A percentile compares a stretch with the other conserved stretches of the same genome.
These are phyloP conservation scores for Hydropsyche tenuis DNA, from an alignment of 1,140 invertebrate species.

Conservation along the genomic window DNA sequence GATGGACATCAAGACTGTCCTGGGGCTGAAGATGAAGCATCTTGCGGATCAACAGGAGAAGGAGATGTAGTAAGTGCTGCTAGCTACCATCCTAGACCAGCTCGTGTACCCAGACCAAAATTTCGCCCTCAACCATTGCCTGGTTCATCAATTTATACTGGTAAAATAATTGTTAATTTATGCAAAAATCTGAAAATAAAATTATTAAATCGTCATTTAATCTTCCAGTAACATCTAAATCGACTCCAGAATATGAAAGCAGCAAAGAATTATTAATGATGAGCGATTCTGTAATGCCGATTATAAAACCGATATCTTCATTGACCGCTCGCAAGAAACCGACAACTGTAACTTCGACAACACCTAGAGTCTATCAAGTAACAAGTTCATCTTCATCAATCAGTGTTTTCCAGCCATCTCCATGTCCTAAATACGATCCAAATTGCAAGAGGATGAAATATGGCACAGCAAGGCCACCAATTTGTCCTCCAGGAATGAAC, in stretches of 20 bases:
- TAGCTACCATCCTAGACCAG: conserved; percentile 47
- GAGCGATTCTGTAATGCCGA: conserved; percentile 55
- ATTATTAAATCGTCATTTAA: conserved; percentile 24
- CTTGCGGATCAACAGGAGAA: conserved; percentile 56
- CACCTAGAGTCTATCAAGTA: conserved; percentile 52
- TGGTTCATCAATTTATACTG: conserved; percentile 23
- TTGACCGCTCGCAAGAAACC: conserved; percentile 45
- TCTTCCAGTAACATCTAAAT: conserved; percentile 43
- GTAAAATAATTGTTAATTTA: conserved; percentile 8
- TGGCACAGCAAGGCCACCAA: background rate
- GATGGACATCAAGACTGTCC: conserved; percentile 83
- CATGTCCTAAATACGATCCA: conserved; percentile 34
- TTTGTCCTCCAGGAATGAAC: conserved; percentile 2
- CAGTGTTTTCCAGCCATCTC: conserved; percentile 8
- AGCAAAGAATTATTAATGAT: conserved; percentile 62
- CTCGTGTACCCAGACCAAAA: conserved; percentile 36
- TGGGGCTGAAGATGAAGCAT: conserved; percentile 78
- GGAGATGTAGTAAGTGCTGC: conserved; percentile 52
- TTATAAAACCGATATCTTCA: conserved; percentile 56
- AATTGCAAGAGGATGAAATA: conserved; percentile 38
- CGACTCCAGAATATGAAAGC: conserved; percentile 52
- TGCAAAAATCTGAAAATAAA: background rate
- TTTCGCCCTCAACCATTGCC: conserved; percentile 27
- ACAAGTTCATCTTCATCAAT: conserved; percentile 48
- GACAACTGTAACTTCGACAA: conserved; percentile 49